Evolutionary conservation across 2,797 vertebrate species (phyloP).

Genomic region (Enteromius thamalakanensis): DNA sequence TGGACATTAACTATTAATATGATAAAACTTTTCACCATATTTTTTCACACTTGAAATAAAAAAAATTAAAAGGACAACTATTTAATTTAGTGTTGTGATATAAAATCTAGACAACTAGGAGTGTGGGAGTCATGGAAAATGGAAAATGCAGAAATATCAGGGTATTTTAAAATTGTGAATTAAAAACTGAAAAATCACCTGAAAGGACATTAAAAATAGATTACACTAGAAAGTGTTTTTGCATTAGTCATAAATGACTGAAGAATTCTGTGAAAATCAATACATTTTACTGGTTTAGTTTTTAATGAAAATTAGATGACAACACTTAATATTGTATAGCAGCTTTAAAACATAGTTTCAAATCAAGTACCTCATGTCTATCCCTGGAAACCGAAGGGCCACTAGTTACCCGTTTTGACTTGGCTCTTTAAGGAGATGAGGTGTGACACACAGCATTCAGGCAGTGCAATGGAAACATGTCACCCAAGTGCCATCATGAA

Average conservation of each 20-base stretch:
- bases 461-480: constrained; percentile 61
- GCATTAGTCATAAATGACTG: background rate
- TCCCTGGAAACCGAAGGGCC: constrained; percentile 40
- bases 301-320: background rate
- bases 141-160: background rate
- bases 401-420: constrained; percentile 36
- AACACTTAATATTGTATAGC: background rate
- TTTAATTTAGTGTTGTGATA: no score
- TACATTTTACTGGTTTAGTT: background rate
- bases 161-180: background rate
- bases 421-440: constrained; percentile 34
- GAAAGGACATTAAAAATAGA: background rate
- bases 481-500: constrained; percentile 42
- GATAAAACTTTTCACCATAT: background rate
- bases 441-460: constrained; percentile 47
- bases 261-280: background rate
- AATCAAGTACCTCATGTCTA: background rate
- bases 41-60: no score
- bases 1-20: background rate
- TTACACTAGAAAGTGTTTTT: background rate
- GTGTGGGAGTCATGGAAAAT: background rate
- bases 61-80: no score
- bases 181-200: background rate
- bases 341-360: background rate
- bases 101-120: background rate